Base-by-base conservation (phyloP, 2,113 vertebrate genomes). In the Tor tambroides region DNA sequence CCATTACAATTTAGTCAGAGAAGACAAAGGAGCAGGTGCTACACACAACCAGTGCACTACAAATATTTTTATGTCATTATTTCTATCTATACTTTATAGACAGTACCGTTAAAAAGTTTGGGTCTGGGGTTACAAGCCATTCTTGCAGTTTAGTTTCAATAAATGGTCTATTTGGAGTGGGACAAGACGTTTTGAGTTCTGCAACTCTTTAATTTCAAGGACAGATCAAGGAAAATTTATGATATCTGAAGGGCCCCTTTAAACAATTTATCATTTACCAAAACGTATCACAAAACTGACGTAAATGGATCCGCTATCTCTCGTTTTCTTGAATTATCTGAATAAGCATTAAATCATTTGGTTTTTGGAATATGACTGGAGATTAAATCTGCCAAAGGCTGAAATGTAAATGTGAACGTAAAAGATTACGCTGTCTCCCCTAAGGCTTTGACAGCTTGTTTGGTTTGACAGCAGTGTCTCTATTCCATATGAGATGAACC, bases 391-490 rank as follows among this genome's bases (percentile, higher is more conserved):
- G 72, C 23, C 41, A 17, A 75, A 75, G 12, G 72, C 23, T 26
- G 41, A 26, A 46, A 75, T 43, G 41, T 75, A 46, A 75, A 43
- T 46, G 41, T 46, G 41, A 76, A 46, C 4, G 41, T 26, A 28
- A 75, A 43, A 75, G 15, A 81, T 35, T 56, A 35, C 21, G 5
- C 41, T 59, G 65, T 74, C 49, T 85, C 67, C 76, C 74, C 28
- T 51, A 12, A 43, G 71, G 41, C 75, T 41, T 30, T 74, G 71
- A 82, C 79, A 54, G 80, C 85, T 88, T 90, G 75, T 90, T 86
- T 85, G 71, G 76, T 54, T 71, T 61, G 76, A 82, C 76, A 51
- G 76, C 56, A 81, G 61, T 43, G 71, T 61, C 26, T 63, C 19
- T 32, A 43, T 35, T 59, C 54, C 21, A 3, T 30, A 14, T 56